Evolutionary conservation across 2,888 invertebrate genomes (phyloP), one percentile per base, ranked within the genome.

Genomic region (Choreutis nemorana): DNA sequence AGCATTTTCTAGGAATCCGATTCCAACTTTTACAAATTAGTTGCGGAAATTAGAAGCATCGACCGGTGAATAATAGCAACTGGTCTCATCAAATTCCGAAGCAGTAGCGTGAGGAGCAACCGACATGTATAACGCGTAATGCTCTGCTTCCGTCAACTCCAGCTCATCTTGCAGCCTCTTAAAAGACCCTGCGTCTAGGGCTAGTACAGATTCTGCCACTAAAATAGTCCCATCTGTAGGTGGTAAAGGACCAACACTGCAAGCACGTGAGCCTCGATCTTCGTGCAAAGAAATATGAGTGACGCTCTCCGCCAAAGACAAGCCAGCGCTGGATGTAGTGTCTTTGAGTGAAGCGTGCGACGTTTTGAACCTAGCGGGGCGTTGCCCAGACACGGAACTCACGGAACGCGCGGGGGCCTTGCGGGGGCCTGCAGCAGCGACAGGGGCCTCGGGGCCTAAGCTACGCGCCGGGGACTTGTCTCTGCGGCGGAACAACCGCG

Each of bases 81-180:
- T 91, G 51, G 87, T 87, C 47, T 94, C 94, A 42, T 94, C 94
- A 53, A 93, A 93, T 59, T 94, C 93, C 6, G 92, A 93, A 14
- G 82, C 87, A 0, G 92, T 92, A 11, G 93, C 93, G 54, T 87
- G 89, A 1, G 93, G 93, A 7, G 93, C 91, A 55, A 92, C 84
- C 30, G 89, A 87, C 47, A 91, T 93, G 45, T 94, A 94, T 34
- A 94, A 62, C 16, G 93, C 93, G 59, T 91, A 93, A 54, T 93
- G 90, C 50, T 94, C 94, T 1, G 91, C 93, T 43, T 93, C 92
- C 0, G 92, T 92, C 15, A 93, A 64, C 43, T 91, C 91, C 23
- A 87, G 59, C 32, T 85, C 83, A 21, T 78, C 78, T 27, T 67
- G 78, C 1, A 80, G 49, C 45, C 65, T 65, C 16, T 54, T 55